Conservation (phyloP, 2,113 vertebrate genomes). For the Hydropotes inermis region DNA sequence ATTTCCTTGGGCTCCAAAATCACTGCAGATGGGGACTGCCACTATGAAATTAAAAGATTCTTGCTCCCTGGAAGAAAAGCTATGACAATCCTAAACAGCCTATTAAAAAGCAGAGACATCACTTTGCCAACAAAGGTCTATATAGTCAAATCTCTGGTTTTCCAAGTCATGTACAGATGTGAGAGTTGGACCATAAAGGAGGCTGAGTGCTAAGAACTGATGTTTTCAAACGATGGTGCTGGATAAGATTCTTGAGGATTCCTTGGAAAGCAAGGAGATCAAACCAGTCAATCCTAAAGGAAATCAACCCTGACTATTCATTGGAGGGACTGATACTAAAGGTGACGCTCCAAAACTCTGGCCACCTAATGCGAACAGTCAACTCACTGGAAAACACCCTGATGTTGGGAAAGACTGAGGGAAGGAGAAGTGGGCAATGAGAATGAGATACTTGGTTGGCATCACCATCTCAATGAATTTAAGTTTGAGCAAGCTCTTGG, state of each 20-base stretch:
- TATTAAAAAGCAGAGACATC: not conserved
- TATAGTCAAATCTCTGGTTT: not conserved
- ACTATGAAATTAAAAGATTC: not conserved
- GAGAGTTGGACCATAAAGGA: not conserved
- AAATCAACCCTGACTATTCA: not conserved
- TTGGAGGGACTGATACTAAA: not conserved
- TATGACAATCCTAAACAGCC: not conserved
- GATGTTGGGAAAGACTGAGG: not conserved
- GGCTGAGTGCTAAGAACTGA: not conserved
- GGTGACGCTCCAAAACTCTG: not conserved
- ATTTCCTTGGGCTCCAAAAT: not conserved
- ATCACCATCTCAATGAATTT: not conserved
- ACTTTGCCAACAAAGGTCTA: not conserved
- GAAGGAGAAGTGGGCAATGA: not conserved
- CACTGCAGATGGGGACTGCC: rapidly evolving
- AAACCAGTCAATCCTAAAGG: not conserved
- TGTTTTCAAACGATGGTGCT: not conserved
- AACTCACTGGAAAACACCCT: not conserved
- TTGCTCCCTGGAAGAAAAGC: not conserved
- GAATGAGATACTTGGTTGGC: not conserved
- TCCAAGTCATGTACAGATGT: not conserved
- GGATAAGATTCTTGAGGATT: not conserved
- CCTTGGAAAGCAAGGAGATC: not conserved
- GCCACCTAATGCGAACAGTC: not conserved
- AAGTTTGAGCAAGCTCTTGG: not conserved